Conservation (phyloP, 2,797 vertebrate genomes). For the Cyclopterus lumpus region DNA sequence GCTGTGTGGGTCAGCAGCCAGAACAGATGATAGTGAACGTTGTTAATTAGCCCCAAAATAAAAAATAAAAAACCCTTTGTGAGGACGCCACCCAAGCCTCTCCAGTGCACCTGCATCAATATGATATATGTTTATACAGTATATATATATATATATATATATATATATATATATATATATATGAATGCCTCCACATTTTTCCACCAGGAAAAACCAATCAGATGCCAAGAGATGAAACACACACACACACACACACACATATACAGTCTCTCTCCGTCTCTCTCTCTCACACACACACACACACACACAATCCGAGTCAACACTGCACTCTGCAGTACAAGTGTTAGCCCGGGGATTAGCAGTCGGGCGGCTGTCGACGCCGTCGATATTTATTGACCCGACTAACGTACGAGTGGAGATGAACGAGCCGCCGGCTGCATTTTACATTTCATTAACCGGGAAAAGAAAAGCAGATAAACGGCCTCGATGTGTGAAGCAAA, state of each 20-base stretch:
- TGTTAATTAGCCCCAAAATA: slow-evolving; percentile 30
- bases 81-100: slow-evolving; percentile 11
- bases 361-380: background rate
- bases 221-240: background rate
- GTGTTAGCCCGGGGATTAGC: slow-evolving; percentile 22
- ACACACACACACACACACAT: background rate
- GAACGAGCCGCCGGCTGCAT: slow-evolving; percentile 26
- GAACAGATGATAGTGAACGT: slow-evolving; percentile 1
- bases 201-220: background rate
- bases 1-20: background rate
- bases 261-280: too few species aligned
- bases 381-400: slow-evolving; percentile 46
- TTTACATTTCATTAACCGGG: background rate
- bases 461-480: background rate
- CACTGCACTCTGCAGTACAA: background rate
- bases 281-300: background rate
- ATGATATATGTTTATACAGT: too few species aligned
- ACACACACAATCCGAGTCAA: slow-evolving; percentile 12
- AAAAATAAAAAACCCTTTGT: background rate
- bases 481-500: background rate
- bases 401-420: slow-evolving; percentile 1
- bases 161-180: too few species aligned
- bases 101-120: too few species aligned
- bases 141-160: too few species aligned
- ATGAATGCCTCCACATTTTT: too few species aligned